A percentile compares a stretch with the other conserved stretches of the same genome.
phyloP scores from a whole-genome alignment of 2,888 invertebrate genomes.

The Azorinus chamasolen region DNA sequence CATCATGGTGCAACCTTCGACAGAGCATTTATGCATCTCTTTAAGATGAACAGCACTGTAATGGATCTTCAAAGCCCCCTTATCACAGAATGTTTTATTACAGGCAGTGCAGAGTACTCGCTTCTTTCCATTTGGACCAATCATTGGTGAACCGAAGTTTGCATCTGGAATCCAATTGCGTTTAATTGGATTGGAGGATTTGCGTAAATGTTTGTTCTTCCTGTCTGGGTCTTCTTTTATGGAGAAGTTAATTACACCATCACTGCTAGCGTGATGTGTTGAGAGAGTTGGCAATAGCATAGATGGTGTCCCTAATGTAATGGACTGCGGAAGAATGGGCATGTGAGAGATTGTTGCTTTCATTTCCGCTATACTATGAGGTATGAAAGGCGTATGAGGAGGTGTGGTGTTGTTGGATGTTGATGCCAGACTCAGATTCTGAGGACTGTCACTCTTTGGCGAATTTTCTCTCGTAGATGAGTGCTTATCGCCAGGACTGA shows the following conservation, averaged over 20 bases:
- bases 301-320: constrained; percentile 48
- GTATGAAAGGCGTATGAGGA: constrained; percentile 67
- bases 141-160: constrained; percentile 83
- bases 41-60: constrained; percentile 99
- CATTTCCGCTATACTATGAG: constrained; percentile 60
- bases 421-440: constrained; percentile 75
- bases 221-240: constrained; percentile 75
- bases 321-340: constrained; percentile 54
- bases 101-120: constrained; percentile 99
- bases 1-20: constrained; percentile 99
- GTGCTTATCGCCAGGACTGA: constrained; percentile 67
- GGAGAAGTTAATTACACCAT: constrained; percentile 76
- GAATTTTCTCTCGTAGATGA: constrained; percentile 62
- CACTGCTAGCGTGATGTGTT: constrained; percentile 65
- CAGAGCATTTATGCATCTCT: constrained; percentile 99
- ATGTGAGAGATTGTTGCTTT: constrained; percentile 58
- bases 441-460: constrained; percentile 77
- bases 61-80: constrained; percentile 99
- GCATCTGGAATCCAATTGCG: constrained; percentile 87
- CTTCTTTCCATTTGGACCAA: constrained; percentile 90
- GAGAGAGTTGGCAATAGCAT: constrained; percentile 68
- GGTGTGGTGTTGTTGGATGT: constrained; percentile 75
- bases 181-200: constrained; percentile 86
- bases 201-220: constrained; percentile 85
- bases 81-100: constrained; percentile 99